Evolutionary conservation across 2,888 invertebrate genomes (phyloP).

Genomic region (Drosophila mulleri): DNA sequence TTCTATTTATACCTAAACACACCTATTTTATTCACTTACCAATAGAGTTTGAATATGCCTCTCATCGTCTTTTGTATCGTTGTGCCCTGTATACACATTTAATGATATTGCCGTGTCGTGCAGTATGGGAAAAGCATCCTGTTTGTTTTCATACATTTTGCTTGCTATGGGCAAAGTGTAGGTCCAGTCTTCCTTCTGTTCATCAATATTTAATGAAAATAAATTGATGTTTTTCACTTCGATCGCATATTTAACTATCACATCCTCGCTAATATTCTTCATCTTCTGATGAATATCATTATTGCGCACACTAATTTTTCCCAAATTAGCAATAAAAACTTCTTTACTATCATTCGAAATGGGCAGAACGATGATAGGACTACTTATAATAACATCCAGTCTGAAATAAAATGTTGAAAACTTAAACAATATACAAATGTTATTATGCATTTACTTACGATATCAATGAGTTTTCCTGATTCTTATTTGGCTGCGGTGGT

Average conservation of each 20-base stretch:
- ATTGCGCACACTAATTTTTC: slow-evolving; percentile 90
- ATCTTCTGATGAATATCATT: slow-evolving; percentile 69
- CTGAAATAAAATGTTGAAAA: slow-evolving; percentile 71
- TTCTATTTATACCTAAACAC: too few species aligned
- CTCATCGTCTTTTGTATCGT: slow-evolving; percentile 36
- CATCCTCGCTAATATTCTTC: slow-evolving; percentile 22
- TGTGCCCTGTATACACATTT: slow-evolving; percentile 70
- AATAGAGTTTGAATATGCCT: slow-evolving; percentile 41
- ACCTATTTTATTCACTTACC: slow-evolving; percentile 41
- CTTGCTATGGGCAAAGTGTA: slow-evolving; percentile 87
- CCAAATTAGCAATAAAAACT: slow-evolving; percentile 96
- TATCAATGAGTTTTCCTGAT: slow-evolving; percentile 30
- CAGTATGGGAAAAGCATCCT: slow-evolving; percentile 93
- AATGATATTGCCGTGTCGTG: slow-evolving; percentile 95
- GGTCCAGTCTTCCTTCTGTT: slow-evolving; percentile 83
- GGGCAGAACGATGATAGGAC: slow-evolving; percentile 96
- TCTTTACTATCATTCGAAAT: slow-evolving; percentile 91
- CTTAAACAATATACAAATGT: neutral
- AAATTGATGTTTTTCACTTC: slow-evolving; percentile 95
- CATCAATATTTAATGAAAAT: slow-evolving; percentile 90
- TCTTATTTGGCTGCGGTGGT: slow-evolving; percentile 32
- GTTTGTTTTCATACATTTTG: slow-evolving; percentile 90
- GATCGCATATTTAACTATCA: slow-evolving; percentile 86
- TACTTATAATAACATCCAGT: slow-evolving; percentile 93
- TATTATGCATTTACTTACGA: slow-evolving; percentile 46